Base-by-base conservation (phyloP, 1,140 invertebrate genomes). In the Cephus cinctus region DNA sequence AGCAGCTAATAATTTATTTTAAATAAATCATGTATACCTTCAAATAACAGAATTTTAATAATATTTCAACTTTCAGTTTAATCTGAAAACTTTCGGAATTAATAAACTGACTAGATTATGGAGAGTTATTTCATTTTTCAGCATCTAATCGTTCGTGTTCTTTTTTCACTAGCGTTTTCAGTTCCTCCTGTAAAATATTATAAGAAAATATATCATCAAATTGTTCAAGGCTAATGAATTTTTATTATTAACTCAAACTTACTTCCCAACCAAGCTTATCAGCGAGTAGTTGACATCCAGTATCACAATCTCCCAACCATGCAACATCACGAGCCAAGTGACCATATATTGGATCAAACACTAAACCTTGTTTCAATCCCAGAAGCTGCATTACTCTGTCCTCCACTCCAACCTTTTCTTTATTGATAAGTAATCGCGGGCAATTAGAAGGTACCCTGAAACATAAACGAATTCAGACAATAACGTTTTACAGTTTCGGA, bases 281-380 rank as follows among this genome's bases (percentile, higher is more conserved):
- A 16, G 89, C 92, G 19, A 98, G 68, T 9, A 83, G 72, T 54
- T 79, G 66, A 66, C 90, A 91, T 2, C 91, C 92, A 42, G 88
- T 85, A 77, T 98, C 94, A 71, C 94, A 96, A 57, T 92, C 86
- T 1, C 92, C 92, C 25, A 94, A 73, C 72, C 83, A 86, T 21
- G 89, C 88, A n/a, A 96, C 87, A 78, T 98, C 94, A 14, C 93
- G 71, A 20, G 57, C 56, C 21, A 50, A 22, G 2, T 81, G 77
- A 39, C 86, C 81, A 38, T 80, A 77, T 38, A 81, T 78, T 2
- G 69, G 62, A 59, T 90, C 85, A 65, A 90, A 85, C 40, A 84
- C 79, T 27, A 93, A 75, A 0, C 86, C 85, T 53, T 78, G 56
- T 41, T 57, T 52, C 41, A 86, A 47, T 56, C 85, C 81, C 58